Percentiles rank a stretch among this genome's conserved stretches.
Conservation (phyloP, 2,113 vertebrate species). For the Halcyon malimbica region DNA sequence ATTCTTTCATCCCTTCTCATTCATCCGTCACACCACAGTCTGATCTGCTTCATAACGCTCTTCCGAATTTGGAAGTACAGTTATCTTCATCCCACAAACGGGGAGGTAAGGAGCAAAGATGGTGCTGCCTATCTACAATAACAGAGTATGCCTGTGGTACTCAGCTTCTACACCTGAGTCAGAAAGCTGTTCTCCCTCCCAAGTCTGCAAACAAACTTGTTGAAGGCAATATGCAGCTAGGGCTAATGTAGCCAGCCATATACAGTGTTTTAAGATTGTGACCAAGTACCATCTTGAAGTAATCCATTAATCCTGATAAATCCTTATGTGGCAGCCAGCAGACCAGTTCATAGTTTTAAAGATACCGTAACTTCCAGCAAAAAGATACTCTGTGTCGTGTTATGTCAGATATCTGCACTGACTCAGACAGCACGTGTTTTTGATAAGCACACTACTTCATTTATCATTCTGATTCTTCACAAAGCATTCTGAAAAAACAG, state of each 20-base stretch:
- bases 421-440: neutral
- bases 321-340: neutral
- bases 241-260: neutral
- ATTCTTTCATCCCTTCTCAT: neutral
- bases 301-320: neutral
- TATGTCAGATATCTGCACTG: neutral
- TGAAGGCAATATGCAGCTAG: neutral
- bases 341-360: neutral
- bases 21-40: neutral
- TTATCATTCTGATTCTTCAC: neutral
- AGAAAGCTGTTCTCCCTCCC: neutral
- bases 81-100: neutral
- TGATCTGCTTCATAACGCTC: neutral
- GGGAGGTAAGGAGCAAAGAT: neutral
- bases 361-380: neutral
- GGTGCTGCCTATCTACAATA: neutral
- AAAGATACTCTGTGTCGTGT: neutral
- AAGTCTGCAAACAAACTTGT: neutral
- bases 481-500: neutral
- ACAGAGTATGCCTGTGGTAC: rapidly evolving
- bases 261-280: neutral
- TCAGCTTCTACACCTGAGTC: neutral
- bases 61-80: neutral
- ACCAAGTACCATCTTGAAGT: neutral
- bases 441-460: neutral